Percentiles rank a stretch among this genome's conserved stretches.
Evolutionary conservation across 2,797 vertebrate genomes (phyloP).

Genomic region (Muscicapa striata): DNA sequence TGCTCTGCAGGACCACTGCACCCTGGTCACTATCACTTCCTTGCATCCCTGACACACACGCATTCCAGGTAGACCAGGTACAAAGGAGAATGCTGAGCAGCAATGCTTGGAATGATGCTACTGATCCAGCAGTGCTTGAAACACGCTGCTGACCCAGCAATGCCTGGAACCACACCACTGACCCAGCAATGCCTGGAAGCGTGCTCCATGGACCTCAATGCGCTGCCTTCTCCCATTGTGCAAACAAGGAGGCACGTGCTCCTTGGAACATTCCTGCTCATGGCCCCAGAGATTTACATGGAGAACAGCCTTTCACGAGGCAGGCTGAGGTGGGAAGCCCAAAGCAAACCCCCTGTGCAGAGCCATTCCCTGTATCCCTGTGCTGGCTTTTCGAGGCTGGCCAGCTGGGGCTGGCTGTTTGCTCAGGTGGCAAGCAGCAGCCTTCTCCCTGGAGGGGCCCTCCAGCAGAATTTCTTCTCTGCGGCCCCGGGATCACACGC

Average conservation of each 20-base stretch:
- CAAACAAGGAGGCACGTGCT: fast-evolving
- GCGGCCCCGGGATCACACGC: background rate
- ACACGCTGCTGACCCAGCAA: too few species aligned
- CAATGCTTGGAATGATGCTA: too few species aligned
- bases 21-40: fast-evolving
- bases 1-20: fast-evolving
- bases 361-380: background rate
- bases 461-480: conserved; percentile 28
- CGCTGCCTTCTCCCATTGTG: fast-evolving
- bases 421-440: conserved; percentile 56
- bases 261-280: background rate
- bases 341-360: background rate
- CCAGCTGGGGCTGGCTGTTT: background rate
- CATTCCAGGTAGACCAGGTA: fast-evolving
- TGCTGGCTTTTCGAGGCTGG: background rate
- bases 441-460: conserved; percentile 7
- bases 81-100: background rate
- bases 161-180: fast-evolving
- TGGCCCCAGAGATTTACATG: fast-evolving
- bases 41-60: fast-evolving
- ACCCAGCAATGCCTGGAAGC: fast-evolving
- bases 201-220: fast-evolving
- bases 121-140: too few species aligned
- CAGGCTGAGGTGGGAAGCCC: background rate
- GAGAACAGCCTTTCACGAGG: background rate